These are phyloP conservation scores for Mugil cephalus DNA, from an alignment of 2,113 vertebrate genomes.

Conservation along the genomic window DNA sequence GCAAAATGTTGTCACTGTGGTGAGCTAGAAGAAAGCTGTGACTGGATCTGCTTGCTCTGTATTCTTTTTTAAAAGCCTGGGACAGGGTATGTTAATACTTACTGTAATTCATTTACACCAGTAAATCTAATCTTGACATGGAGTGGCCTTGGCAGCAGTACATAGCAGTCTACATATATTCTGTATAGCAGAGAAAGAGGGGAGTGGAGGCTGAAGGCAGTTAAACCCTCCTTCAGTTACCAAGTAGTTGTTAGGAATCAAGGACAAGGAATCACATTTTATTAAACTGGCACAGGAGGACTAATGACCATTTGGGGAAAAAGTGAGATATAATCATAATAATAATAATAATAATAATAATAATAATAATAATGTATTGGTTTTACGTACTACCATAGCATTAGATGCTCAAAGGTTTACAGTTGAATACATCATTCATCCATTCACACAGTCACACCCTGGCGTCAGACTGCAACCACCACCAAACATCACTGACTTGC, in stretches of 20 bases:
- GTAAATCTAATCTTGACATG: slow-evolving; percentile 48
- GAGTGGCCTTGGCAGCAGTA: slow-evolving; percentile 25
- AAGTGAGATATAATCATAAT: background rate
- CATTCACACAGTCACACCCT: too few relatives aligned
- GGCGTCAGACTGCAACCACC: too few relatives aligned
- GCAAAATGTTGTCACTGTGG: background rate
- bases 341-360: too few relatives aligned
- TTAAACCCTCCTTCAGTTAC: background rate
- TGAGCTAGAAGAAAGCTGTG: background rate
- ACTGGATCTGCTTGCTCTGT: background rate
- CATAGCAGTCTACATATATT: background rate
- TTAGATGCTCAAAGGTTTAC: too few relatives aligned
- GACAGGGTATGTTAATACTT: slow-evolving; percentile 13
- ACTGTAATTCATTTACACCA: slow-evolving; percentile 18
- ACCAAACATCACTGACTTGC: too few relatives aligned
- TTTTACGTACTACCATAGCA: too few relatives aligned
- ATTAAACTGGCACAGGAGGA: too few relatives aligned
- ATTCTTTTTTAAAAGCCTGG: background rate
- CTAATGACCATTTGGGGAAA: background rate
- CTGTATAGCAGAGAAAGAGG: too few relatives aligned
- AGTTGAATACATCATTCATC: too few relatives aligned
- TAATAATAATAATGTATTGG: too few relatives aligned
- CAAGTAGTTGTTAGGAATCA: slow-evolving; percentile 4
- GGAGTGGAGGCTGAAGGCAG: background rate
- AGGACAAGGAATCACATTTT: slow-evolving; percentile 17